Evolutionary conservation across 2,113 vertebrate species (phyloP).

Genomic region (Dendropsophus ebraccatus): DNA sequence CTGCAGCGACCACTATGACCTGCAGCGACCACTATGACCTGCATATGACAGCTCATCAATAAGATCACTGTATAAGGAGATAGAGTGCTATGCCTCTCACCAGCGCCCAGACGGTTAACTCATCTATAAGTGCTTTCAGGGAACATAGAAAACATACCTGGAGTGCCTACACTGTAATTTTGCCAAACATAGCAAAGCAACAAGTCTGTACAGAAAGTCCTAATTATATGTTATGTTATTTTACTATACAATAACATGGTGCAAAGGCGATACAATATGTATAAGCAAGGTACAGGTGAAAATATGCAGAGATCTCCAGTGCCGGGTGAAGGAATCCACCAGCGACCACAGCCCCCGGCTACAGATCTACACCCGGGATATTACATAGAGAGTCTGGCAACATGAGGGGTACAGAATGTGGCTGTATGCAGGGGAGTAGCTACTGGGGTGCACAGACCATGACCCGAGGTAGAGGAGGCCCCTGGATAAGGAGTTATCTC

Average conservation of each 20-base stretch:
- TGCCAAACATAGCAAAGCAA: conserved; percentile 37
- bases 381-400: neutral
- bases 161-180: conserved; percentile 34
- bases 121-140: neutral
- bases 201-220: conserved; percentile 26
- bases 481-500: no score
- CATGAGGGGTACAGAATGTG: neutral
- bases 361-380: neutral
- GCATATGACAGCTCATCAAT: no score
- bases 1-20: no score
- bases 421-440: neutral
- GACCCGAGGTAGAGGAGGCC: no score
- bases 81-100: no score
- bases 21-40: no score
- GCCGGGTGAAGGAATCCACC: neutral
- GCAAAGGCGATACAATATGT: neutral
- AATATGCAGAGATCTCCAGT: neutral
- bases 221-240: conserved; percentile 43
- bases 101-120: neutral
- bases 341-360: neutral
- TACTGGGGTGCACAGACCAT: no score
- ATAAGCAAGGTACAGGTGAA: neutral
- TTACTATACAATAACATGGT: conserved; percentile 23
- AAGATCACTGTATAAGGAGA: no score
- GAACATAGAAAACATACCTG: conserved; percentile 15